These are phyloP conservation scores for Dryobates pubescens DNA, from an alignment of 2,797 vertebrate species.

Conservation along the genomic window DNA sequence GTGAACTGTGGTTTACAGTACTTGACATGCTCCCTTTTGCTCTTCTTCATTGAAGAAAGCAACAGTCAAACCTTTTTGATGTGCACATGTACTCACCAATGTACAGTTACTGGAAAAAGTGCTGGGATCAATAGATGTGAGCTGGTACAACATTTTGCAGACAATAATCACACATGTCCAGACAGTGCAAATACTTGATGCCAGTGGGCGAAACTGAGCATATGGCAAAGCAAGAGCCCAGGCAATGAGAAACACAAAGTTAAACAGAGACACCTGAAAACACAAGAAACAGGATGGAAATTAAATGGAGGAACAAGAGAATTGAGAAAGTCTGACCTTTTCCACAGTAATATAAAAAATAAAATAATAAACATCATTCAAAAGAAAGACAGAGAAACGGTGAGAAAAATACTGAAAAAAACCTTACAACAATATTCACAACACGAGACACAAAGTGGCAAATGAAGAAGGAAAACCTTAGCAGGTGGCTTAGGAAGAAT, in stretches of 20 bases:
- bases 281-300: constrained; percentile 64
- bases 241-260: constrained; percentile 93
- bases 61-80: neutral
- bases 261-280: constrained; percentile 93
- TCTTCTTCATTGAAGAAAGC: constrained; percentile 21
- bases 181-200: constrained; percentile 93
- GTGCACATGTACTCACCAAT: constrained; percentile 79
- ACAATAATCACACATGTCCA: constrained; percentile 97
- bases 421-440: neutral
- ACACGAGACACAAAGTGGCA: neutral
- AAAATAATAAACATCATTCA: neutral
- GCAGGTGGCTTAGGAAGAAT: neutral
- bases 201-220: constrained; percentile 89
- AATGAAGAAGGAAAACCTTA: neutral
- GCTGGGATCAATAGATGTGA: constrained; percentile 84
- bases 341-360: neutral
- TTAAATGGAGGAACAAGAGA: constrained; percentile 27
- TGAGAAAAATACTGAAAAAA: neutral
- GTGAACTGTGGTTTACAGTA: neutral
- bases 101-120: constrained; percentile 85
- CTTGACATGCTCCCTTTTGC: neutral
- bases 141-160: constrained; percentile 99
- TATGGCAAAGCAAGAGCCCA: constrained; percentile 98
- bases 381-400: neutral
- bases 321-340: neutral